Percentiles rank a stretch among this genome's conserved stretches.
phyloP scores from a whole-genome alignment of 1,140 invertebrate genomes.

The Parapsyche elsis region DNA sequence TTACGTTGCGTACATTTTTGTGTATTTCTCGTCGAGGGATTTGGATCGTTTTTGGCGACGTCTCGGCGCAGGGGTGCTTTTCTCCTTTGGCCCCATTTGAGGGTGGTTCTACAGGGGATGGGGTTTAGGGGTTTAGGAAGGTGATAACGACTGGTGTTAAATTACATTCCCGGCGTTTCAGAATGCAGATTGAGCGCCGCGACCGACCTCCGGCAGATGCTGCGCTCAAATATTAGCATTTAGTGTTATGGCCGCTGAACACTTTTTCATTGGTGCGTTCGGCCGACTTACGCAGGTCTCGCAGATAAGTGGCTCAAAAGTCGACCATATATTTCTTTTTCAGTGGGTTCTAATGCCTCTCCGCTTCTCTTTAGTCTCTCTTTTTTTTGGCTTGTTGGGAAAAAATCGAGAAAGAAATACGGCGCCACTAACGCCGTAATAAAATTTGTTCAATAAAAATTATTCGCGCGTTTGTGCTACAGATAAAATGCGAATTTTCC shows the following conservation, averaged over 20 bases:
- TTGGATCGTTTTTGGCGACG: neutral
- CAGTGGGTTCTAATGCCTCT: neutral
- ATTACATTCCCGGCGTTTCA: conserved; percentile 56
- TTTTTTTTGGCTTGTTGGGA: neutral
- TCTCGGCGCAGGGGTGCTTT: neutral
- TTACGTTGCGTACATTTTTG: no score
- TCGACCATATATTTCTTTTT: conserved; percentile 16
- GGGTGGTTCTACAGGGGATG: neutral
- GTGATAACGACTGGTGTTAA: conserved; percentile 56
- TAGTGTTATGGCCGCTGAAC: conserved; percentile 49
- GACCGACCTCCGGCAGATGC: conserved; percentile 23
- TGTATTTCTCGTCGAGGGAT: conserved; percentile 3
- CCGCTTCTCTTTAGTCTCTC: neutral
- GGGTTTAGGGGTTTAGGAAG: neutral
- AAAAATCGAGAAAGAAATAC: conserved; percentile 1
- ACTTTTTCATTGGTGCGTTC: conserved; percentile 48
- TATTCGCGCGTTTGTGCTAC: neutral
- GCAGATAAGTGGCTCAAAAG: conserved; percentile 31
- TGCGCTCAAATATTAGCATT: conserved; percentile 53
- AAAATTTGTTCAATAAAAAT: conserved; percentile 5
- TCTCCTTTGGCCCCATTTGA: no score
- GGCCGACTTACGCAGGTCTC: conserved; percentile 12
- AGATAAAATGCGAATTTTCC: neutral
- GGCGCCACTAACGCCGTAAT: neutral
- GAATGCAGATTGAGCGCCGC: conserved; percentile 55